Evolutionary conservation across 1,140 invertebrate genomes (phyloP).

Genomic region (Arctopsyche grandis): DNA sequence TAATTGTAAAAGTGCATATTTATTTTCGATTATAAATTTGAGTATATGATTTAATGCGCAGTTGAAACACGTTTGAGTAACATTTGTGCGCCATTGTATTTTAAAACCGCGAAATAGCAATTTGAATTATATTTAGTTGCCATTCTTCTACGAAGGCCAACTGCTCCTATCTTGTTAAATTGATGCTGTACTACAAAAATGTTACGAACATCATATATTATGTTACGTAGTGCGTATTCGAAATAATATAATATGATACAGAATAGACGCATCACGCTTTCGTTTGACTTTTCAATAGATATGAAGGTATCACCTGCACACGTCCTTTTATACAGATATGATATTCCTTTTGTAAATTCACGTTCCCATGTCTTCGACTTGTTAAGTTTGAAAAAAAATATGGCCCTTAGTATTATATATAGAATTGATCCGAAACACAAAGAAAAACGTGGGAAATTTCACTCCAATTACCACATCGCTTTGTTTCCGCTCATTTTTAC

Average conservation of each 20-base stretch:
- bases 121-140: slow-evolving; percentile 17
- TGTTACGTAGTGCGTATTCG: not conserved
- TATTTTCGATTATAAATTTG: not conserved
- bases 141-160: slow-evolving; percentile 27
- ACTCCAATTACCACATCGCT: slow-evolving; percentile 19
- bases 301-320: not conserved
- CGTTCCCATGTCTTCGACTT: slow-evolving; percentile 7
- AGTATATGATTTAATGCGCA: slow-evolving; percentile 8
- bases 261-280: slow-evolving; percentile 16
- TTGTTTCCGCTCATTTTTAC: slow-evolving; percentile 28
- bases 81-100: slow-evolving; percentile 7
- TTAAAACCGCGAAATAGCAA: not conserved
- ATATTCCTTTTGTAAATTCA: slow-evolving; percentile 8
- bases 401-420: not conserved
- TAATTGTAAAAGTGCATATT: not conserved
- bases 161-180: not conserved
- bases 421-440: slow-evolving; percentile 33
- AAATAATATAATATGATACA: not conserved
- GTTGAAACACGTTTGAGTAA: not conserved
- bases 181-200: not conserved
- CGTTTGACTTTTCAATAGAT: not conserved
- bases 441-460: slow-evolving; percentile 35
- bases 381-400: not conserved
- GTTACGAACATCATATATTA: not conserved
- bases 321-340: not conserved